Percentiles rank a stretch among this genome's conserved stretches.
Evolutionary conservation across 2,888 invertebrate genomes (phyloP).

Genomic region (Epirrhoe alternata): DNA sequence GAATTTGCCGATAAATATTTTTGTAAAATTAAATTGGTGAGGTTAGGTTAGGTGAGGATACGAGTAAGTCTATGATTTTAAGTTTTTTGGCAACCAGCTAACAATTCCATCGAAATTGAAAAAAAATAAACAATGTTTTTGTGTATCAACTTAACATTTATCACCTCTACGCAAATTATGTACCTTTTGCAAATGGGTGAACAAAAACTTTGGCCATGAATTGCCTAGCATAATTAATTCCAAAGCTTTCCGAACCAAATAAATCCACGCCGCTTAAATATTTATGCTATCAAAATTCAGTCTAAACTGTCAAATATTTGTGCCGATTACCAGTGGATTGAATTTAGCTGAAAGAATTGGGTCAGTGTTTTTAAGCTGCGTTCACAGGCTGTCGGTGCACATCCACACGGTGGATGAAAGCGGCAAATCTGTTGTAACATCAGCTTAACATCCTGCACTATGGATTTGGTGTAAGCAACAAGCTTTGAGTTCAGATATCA

Average conservation of each 20-base stretch:
- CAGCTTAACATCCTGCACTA: conserved; percentile 73
- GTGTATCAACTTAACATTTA: too few relatives aligned
- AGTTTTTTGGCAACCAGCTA: not conserved
- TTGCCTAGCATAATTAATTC: not conserved
- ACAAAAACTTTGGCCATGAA: not conserved
- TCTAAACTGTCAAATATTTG: conserved; percentile 34
- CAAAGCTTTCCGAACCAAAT: conserved; percentile 18
- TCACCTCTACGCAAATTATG: too few relatives aligned
- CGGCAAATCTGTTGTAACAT: conserved; percentile 81
- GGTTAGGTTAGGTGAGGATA: too few relatives aligned
- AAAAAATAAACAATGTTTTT: not conserved
- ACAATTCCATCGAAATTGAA: not conserved
- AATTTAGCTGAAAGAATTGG: conserved; percentile 34
- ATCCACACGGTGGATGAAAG: conserved; percentile 62
- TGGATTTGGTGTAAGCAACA: conserved; percentile 49
- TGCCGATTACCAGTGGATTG: conserved; percentile 29
- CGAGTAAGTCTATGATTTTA: not conserved
- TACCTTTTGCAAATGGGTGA: not conserved
- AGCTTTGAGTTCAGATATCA: conserved; percentile 28
- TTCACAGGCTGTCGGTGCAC: conserved; percentile 55
- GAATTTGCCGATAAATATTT: conserved; percentile 35
- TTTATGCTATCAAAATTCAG: conserved; percentile 27
- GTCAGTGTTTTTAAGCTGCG: conserved; percentile 32
- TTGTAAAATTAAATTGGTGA: conserved; percentile 16
- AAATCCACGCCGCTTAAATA: conserved; percentile 31